These are phyloP conservation scores for Caenorhabditis auriculariae DNA, from an alignment of 2,888 invertebrate genomes.

Conservation along the genomic window DNA sequence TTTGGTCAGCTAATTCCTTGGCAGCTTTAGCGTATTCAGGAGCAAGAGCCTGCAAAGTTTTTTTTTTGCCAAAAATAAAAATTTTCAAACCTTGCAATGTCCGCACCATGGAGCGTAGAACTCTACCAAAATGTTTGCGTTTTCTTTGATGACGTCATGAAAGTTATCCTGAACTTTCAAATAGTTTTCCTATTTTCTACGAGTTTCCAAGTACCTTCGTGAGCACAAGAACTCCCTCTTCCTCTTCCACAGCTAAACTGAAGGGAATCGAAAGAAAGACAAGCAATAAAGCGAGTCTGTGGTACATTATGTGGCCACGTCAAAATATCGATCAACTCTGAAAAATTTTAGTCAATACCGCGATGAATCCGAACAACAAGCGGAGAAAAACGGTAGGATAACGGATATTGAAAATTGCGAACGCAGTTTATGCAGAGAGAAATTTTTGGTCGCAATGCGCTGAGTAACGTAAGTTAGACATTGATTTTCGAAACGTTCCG, in stretches of 20 bases:
- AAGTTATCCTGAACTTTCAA: conserved; percentile 73
- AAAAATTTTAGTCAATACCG: conserved; percentile 7
- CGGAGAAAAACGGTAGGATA: too few species aligned
- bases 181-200: neutral
- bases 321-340: too few species aligned
- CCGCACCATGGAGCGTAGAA: conserved; percentile 41
- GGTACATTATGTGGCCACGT: too few species aligned
- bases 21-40: conserved; percentile 83
- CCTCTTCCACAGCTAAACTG: too few species aligned
- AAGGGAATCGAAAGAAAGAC: too few species aligned
- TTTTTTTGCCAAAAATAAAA: too few species aligned
- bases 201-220: conserved; percentile 66
- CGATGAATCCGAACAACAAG: conserved; percentile 5
- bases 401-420: too few species aligned
- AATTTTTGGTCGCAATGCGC: too few species aligned
- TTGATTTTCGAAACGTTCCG: too few species aligned
- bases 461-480: too few species aligned
- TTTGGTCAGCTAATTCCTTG: conserved; percentile 69
- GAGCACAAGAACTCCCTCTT: conserved; percentile 65
- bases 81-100: conserved; percentile 35
- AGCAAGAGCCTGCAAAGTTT: conserved; percentile 68
- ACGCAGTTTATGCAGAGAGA: too few species aligned
- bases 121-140: conserved; percentile 71
- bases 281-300: too few species aligned
- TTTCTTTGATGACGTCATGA: conserved; percentile 75